Evolutionary conservation across 1,140 invertebrate species (phyloP).

Genomic region (Drosophila sp.): DNA sequence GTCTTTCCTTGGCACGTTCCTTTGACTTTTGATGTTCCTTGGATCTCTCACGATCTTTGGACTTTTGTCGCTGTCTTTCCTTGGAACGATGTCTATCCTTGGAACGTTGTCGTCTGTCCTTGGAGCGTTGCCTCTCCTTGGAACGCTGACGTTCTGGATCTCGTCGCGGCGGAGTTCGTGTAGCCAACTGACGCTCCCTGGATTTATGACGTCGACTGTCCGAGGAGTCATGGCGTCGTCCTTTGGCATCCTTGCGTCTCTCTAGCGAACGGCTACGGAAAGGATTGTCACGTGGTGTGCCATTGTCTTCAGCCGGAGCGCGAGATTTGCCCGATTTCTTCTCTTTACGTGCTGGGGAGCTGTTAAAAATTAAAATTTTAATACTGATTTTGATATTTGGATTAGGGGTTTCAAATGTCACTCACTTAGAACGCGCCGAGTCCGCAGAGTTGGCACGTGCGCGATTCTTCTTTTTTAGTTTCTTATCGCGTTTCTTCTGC

Average conservation of each 20-base stretch:
- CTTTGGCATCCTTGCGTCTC: slow-evolving; percentile 56
- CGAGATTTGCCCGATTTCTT: slow-evolving; percentile 55
- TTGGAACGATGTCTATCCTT: slow-evolving; percentile 44
- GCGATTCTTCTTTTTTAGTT: slow-evolving; percentile 75
- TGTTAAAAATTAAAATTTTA: not conserved
- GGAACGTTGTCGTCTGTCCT: slow-evolving; percentile 28
- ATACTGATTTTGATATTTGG: not conserved
- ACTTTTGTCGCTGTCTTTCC: slow-evolving; percentile 31
- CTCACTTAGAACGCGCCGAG: slow-evolving; percentile 74
- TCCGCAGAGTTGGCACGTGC: slow-evolving; percentile 68
- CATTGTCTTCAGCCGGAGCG: slow-evolving; percentile 18
- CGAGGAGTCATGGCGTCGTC: slow-evolving; percentile 42
- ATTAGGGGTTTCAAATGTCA: not conserved
- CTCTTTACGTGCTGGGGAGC: slow-evolving; percentile 53
- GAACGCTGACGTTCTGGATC: slow-evolving; percentile 34
- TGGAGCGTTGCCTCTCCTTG: slow-evolving; percentile 37
- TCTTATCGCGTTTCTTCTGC: slow-evolving; percentile 83
- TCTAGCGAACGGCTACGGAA: slow-evolving; percentile 69
- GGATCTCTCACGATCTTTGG: slow-evolving; percentile 28
- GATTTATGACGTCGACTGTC: slow-evolving; percentile 40
- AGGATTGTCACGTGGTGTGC: slow-evolving; percentile 53
- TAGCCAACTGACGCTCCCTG: slow-evolving; percentile 31
- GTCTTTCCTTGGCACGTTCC: slow-evolving; percentile 36
- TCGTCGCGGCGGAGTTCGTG: slow-evolving; percentile 46
- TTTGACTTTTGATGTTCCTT: slow-evolving; percentile 36